Evolutionary conservation across 2,888 invertebrate species (phyloP).

Genomic region (Halictus quadricinctus): DNA sequence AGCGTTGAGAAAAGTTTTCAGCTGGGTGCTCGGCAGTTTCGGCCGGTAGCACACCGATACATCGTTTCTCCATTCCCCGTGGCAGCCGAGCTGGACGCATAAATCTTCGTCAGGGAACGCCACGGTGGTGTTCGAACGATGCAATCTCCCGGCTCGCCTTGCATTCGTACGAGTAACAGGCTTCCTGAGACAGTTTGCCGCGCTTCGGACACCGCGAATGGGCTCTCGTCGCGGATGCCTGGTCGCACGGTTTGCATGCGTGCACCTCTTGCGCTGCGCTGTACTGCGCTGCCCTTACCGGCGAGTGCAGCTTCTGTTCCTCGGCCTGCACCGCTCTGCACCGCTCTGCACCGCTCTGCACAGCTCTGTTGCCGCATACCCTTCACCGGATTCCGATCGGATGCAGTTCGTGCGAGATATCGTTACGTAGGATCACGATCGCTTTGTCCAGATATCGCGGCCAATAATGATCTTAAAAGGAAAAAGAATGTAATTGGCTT

Average conservation of each 20-base stretch:
- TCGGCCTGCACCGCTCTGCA: no score
- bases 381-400: slow-evolving; percentile 70
- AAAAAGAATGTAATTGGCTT: slow-evolving; percentile 49
- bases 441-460: slow-evolving; percentile 44
- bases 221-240: slow-evolving; percentile 38
- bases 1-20: not conserved
- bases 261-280: slow-evolving; percentile 11
- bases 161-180: slow-evolving; percentile 11
- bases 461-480: slow-evolving; percentile 54
- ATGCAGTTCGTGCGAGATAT: slow-evolving; percentile 60
- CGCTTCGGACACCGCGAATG: slow-evolving; percentile 11
- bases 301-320: no score
- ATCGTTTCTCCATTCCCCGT: slow-evolving; percentile 1
- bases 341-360: not conserved
- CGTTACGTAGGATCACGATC: slow-evolving; percentile 52
- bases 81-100: not conserved
- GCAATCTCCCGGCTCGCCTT: slow-evolving; percentile 11
- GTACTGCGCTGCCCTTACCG: not conserved
- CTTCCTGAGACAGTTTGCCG: slow-evolving; percentile 40
- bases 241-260: slow-evolving; percentile 47
- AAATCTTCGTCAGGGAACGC: slow-evolving; percentile 27
- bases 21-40: not conserved
- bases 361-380: slow-evolving; percentile 43
- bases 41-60: not conserved
- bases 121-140: slow-evolving; percentile 8